Base-by-base conservation (phyloP, 2,113 vertebrate genomes). In the Phaethornis superciliosus region DNA sequence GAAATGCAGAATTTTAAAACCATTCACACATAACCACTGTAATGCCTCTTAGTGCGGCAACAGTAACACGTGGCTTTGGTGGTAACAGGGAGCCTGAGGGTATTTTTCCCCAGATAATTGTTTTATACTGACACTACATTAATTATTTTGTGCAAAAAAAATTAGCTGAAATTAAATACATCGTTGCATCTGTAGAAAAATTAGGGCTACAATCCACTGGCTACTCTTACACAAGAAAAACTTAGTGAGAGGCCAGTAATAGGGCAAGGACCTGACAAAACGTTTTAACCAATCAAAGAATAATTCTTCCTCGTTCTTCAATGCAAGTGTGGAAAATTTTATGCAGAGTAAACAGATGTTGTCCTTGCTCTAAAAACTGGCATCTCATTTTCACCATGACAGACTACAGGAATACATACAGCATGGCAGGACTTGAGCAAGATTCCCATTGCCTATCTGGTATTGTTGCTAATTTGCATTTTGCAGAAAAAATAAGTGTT, bases 1-100 rank as follows among this genome's bases (percentile, higher is more conserved):
- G 83, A 7, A 58, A n/a, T 0, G 5, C 0, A 1, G 13, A 0
- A 22, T 51, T 72, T 92, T 51, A 63, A 85, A 94, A 40, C 12
- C 23, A 27, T 19, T 28, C 9, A 42, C 5, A 15, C 0, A 0
- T 5, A 67, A 63, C 18, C 37, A 20, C 6, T 2, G 22, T 2
- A 22, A 51, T 8, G 20, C 4, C 32, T 30, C 1, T 7, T 51
- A 40, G 19, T 16, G 22, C 8, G 40, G 60, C 13, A 26, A 35
- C 44, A 26, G 4, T 8, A 67, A 44, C 19, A 22, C 0, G 0
- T 4, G 28, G 51, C 35, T 58, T n/a, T 3, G 4, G 16, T 22
- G 62, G 18, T 4, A 37, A 60, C 1, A 76, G 51, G 42, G 85
- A 85, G 15, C 9, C 33, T 10, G 7, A 8, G 2, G 37, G 5